Conservation (phyloP, 2,797 vertebrate species). For the Coendou prehensilis region DNA sequence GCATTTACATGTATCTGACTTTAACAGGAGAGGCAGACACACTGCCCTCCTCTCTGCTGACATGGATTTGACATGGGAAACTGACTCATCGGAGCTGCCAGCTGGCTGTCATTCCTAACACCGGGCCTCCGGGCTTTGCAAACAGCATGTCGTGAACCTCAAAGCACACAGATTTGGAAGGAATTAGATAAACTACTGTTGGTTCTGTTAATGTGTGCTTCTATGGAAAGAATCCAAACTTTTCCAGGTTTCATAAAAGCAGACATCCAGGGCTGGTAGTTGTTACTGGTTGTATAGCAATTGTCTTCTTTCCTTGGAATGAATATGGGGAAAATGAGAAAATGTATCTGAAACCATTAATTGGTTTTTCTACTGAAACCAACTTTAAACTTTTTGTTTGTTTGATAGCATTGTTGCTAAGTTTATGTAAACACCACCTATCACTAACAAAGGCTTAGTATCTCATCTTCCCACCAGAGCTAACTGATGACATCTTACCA, state of each 20-base stretch:
- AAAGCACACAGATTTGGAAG: neutral
- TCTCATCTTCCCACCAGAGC: neutral
- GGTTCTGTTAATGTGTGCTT: neutral
- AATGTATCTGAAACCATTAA: neutral
- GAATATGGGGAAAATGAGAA: neutral
- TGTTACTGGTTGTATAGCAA: neutral
- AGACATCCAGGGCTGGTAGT: neutral
- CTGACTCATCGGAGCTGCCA: neutral
- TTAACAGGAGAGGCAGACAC: neutral
- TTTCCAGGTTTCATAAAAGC: slow-evolving; percentile 19
- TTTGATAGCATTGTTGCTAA: neutral
- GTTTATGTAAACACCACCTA: neutral
- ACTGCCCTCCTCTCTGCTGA: neutral
- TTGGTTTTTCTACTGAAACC: slow-evolving; percentile 45
- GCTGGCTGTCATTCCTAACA: neutral
- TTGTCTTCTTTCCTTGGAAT: slow-evolving; percentile 12
- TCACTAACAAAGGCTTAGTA: neutral
- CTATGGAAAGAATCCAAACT: neutral
- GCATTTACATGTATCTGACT: neutral
- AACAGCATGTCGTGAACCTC: neutral
- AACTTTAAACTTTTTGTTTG: neutral
- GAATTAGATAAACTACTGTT: neutral
- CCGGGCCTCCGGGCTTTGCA: neutral
- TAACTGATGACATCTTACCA: neutral
- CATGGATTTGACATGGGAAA: neutral